Evolutionary conservation across 2,888 invertebrate species (phyloP).

Genomic region (Odontocerum albicorne): DNA sequence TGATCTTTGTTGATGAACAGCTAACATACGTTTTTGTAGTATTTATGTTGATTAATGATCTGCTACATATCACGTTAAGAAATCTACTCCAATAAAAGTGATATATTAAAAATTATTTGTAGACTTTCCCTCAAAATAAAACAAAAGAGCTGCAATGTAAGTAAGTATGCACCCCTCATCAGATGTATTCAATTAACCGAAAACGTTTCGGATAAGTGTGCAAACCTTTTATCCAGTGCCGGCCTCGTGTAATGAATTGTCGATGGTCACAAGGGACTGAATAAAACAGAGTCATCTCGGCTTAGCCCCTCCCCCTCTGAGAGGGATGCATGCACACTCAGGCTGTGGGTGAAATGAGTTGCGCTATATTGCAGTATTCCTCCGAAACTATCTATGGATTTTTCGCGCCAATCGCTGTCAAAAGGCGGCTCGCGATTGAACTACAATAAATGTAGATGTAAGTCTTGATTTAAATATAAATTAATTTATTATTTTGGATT

Average conservation of each 20-base stretch:
- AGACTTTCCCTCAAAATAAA: neutral
- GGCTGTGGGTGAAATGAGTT: neutral
- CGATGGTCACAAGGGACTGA: slow-evolving; percentile 36
- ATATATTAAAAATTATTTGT: no score
- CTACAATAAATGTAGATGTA: no score
- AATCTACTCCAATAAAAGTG: no score
- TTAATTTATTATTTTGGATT: neutral
- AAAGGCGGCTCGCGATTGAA: no score
- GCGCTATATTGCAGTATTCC: slow-evolving; percentile 6
- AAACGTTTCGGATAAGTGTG: neutral
- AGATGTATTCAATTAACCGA: neutral
- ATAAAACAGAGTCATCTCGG: slow-evolving; percentile 20
- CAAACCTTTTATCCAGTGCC: slow-evolving; percentile 13
- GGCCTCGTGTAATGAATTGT: slow-evolving; percentile 31
- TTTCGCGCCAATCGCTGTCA: slow-evolving; percentile 15
- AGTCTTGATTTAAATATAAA: no score
- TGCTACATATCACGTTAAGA: no score
- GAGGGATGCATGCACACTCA: neutral
- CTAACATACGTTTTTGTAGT: no score
- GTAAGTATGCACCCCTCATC: neutral
- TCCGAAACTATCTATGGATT: slow-evolving; percentile 28
- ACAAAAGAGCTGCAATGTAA: neutral
- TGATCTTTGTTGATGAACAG: no score
- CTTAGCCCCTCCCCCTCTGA: slow-evolving; percentile 3
- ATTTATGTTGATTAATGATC: no score